Evolutionary conservation across 1,140 invertebrate genomes (phyloP).

Genomic region (Probaryconus sp.): DNA sequence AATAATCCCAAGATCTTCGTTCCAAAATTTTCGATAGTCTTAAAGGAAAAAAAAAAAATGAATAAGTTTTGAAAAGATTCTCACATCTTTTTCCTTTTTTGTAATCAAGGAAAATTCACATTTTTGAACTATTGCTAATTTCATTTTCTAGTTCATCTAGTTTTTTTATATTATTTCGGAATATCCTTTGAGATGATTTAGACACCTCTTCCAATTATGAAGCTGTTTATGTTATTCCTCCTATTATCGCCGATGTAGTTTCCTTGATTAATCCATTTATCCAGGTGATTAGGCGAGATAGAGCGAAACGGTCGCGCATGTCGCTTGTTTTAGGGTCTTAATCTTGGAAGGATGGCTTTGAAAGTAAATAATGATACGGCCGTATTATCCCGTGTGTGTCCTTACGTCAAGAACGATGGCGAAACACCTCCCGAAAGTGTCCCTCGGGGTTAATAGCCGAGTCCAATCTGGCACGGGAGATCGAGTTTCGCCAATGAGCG

Average conservation of each 20-base stretch:
- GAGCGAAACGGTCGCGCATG: slow-evolving; percentile 6
- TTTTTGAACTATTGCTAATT: too few relatives aligned
- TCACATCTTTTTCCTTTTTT: too few relatives aligned
- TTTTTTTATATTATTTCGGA: too few relatives aligned
- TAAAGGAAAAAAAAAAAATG: too few relatives aligned
- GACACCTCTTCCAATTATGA: too few relatives aligned
- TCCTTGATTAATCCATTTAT: slow-evolving; percentile 49
- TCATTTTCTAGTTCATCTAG: too few relatives aligned
- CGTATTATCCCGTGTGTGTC: slow-evolving; percentile 53
- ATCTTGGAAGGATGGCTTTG: slow-evolving; percentile 40
- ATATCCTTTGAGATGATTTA: too few relatives aligned
- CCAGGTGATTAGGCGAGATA: slow-evolving; percentile 40
- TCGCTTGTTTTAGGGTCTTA: slow-evolving; percentile 22
- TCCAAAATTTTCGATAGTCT: not conserved
- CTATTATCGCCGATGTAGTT: slow-evolving; percentile 12
- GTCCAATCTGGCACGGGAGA: slow-evolving; percentile 72
- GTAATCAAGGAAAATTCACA: too few relatives aligned
- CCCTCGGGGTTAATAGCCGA: slow-evolving; percentile 63
- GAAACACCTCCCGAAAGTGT: slow-evolving; percentile 69
- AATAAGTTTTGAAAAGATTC: too few relatives aligned
- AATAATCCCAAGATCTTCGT: not conserved
- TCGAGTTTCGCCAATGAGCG: slow-evolving; percentile 71
- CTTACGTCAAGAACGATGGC: slow-evolving; percentile 51
- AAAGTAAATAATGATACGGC: slow-evolving; percentile 58
- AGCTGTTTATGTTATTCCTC: too few relatives aligned